Evolutionary conservation across 2,888 invertebrate genomes (phyloP).

Genomic region (Andrena camellia): DNA sequence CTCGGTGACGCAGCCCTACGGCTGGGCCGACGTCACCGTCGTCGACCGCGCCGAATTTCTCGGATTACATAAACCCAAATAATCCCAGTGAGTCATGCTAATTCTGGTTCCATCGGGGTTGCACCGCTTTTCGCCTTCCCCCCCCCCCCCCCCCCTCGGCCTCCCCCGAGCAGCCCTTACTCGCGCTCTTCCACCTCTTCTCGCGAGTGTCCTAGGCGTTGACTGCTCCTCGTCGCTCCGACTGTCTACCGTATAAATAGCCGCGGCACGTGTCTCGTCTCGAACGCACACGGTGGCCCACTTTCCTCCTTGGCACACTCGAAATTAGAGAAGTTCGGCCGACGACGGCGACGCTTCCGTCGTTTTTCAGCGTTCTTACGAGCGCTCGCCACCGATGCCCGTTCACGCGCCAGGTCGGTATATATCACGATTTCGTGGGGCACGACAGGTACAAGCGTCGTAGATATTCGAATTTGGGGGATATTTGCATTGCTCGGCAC

Average conservation of each 20-base stretch:
- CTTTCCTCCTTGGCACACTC: slow-evolving; percentile 58
- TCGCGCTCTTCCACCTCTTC: slow-evolving; percentile 12
- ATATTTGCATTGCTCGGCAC: too few relatives aligned
- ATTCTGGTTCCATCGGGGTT: slow-evolving; percentile 65
- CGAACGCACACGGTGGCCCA: slow-evolving; percentile 66
- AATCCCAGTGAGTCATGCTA: slow-evolving; percentile 72
- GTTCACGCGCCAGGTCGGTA: too few relatives aligned
- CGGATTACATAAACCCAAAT: slow-evolving; percentile 77
- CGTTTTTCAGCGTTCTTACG: neutral
- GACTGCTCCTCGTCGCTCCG: slow-evolving; percentile 30
- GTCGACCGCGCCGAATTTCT: slow-evolving; percentile 71
- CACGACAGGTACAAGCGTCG: too few relatives aligned
- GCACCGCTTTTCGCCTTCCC: slow-evolving; percentile 49
- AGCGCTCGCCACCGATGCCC: too few relatives aligned
- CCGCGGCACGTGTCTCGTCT: slow-evolving; percentile 69
- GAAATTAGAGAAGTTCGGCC: slow-evolving; percentile 60
- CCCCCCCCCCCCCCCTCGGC: slow-evolving; percentile 4
- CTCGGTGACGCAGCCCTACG: slow-evolving; percentile 42
- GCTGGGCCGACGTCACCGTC: slow-evolving; percentile 45
- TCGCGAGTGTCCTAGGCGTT: slow-evolving; percentile 21
- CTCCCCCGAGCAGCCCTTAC: neutral
- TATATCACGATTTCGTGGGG: too few relatives aligned
- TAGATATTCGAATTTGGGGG: too few relatives aligned
- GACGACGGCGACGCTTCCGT: neutral
- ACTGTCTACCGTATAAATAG: slow-evolving; percentile 76